A percentile compares a stretch with the other conserved stretches of the same genome.
phyloP scores from a whole-genome alignment of 2,888 invertebrate genomes.

The Lasioglossum lativentre region DNA sequence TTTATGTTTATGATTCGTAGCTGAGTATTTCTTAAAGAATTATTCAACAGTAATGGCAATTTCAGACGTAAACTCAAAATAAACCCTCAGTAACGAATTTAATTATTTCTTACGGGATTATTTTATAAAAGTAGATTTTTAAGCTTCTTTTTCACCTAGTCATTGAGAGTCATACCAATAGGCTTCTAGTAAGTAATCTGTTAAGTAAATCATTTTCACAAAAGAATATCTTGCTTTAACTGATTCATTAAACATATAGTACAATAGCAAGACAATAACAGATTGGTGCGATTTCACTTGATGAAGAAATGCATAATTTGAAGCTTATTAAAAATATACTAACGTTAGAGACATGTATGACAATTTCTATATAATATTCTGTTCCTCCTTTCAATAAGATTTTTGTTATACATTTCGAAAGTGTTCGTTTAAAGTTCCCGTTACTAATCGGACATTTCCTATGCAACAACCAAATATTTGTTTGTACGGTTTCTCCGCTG shows the following conservation, averaged over 20 bases:
- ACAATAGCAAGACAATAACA: not conserved
- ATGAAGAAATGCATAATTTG: not conserved
- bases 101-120: not conserved
- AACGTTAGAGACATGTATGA: not conserved
- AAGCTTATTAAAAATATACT: not conserved
- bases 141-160: too few relatives aligned
- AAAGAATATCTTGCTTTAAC: not conserved
- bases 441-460: not conserved
- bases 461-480: not conserved
- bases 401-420: not conserved
- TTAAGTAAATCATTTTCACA: not conserved
- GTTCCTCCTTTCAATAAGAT: not conserved
- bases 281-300: not conserved
- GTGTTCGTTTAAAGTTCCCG: not conserved
- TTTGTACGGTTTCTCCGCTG: not conserved
- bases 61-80: not conserved
- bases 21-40: too few relatives aligned
- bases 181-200: not conserved
- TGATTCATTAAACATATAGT: not conserved
- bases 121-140: not conserved
- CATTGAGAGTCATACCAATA: not conserved
- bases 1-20: too few relatives aligned
- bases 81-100: not conserved
- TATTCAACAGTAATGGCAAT: not conserved
- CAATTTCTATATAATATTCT: not conserved